Evolutionary conservation across 2,888 invertebrate species (phyloP).

Genomic region (Cantharis nigra): DNA sequence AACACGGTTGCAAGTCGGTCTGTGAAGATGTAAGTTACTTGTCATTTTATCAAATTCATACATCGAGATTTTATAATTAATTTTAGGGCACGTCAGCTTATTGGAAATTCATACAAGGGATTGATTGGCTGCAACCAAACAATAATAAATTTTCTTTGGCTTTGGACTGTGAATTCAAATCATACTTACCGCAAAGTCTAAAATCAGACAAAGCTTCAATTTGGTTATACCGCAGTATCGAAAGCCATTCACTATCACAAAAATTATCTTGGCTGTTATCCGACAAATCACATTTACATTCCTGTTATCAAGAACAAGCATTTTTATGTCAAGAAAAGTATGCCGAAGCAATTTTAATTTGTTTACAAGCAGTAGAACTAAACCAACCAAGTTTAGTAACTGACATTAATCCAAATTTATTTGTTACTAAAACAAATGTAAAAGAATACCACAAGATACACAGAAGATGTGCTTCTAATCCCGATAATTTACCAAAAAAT

Average conservation of each 20-base stretch:
- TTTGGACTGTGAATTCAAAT: constrained; percentile 54
- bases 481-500: constrained; percentile 52
- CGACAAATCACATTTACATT: constrained; percentile 64
- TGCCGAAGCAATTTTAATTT: constrained; percentile 65
- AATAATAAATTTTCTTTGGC: constrained; percentile 57
- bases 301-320: constrained; percentile 63
- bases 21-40: constrained; percentile 51
- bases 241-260: constrained; percentile 62
- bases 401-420: constrained; percentile 64
- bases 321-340: constrained; percentile 65
- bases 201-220: constrained; percentile 59
- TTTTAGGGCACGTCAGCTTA: constrained; percentile 58
- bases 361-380: constrained; percentile 66
- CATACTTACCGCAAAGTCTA: constrained; percentile 55
- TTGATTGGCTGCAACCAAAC: constrained; percentile 65
- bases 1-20: constrained; percentile 60
- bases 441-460: constrained; percentile 56
- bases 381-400: constrained; percentile 65
- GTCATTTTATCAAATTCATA: neutral
- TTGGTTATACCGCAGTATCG: constrained; percentile 61
- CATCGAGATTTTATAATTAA: neutral
- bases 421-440: constrained; percentile 45
- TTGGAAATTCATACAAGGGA: constrained; percentile 63
- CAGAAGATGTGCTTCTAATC: constrained; percentile 62
- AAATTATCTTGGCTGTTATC: constrained; percentile 66